Evolutionary conservation across 2,113 vertebrate genomes (phyloP).

Genomic region (Orycteropus afer): DNA sequence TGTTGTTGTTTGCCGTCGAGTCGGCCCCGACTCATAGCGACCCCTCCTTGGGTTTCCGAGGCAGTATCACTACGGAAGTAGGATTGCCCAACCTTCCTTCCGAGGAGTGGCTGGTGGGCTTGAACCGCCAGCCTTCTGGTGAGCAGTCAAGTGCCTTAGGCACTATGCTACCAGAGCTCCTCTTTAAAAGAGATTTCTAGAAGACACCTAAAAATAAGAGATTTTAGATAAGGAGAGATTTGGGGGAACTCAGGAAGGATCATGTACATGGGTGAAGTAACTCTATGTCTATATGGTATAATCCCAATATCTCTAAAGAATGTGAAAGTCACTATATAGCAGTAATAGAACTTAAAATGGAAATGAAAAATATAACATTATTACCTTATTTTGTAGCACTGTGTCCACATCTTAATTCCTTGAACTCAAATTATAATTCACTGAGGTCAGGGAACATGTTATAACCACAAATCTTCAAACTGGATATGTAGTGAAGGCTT

Average conservation of each 20-base stretch:
- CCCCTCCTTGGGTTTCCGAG: too few species aligned
- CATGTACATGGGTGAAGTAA: background rate
- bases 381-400: background rate
- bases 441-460: background rate
- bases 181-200: background rate
- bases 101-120: too few species aligned
- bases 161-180: too few species aligned
- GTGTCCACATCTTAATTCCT: background rate
- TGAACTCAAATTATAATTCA: background rate
- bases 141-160: too few species aligned
- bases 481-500: background rate
- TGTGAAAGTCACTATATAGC: background rate
- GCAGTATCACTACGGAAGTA: too few species aligned
- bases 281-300: background rate
- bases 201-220: background rate
- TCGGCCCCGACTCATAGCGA: too few species aligned
- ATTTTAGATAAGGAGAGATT: background rate
- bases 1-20: too few species aligned
- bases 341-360: background rate
- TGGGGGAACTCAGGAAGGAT: background rate
- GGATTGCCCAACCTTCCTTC: too few species aligned
- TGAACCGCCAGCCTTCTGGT: too few species aligned
- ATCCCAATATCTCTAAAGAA: background rate
- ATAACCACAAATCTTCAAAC: background rate
- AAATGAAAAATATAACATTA: background rate